phyloP scores from a whole-genome alignment of 2,797 vertebrate species.

The Pagetopsis macropterus region DNA sequence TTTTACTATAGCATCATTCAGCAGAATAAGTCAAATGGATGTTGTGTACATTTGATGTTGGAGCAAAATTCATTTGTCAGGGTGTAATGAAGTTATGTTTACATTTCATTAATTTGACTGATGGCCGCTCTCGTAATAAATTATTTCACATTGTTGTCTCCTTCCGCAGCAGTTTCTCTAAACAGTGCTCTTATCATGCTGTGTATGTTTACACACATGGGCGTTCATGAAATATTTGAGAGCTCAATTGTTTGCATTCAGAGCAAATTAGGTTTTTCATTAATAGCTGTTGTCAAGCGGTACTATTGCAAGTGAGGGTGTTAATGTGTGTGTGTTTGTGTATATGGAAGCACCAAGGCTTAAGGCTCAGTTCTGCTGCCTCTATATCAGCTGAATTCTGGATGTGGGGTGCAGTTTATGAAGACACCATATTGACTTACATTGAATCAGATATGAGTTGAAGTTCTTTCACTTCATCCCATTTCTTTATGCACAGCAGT shows the following conservation, averaged over 20 bases:
- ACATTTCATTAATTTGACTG: constrained; percentile 65
- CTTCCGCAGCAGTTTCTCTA: constrained; percentile 36
- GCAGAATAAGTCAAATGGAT: constrained; percentile 21
- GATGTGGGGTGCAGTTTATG: constrained; percentile 45
- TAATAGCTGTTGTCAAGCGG: constrained; percentile 75
- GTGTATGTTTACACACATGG: constrained; percentile 71
- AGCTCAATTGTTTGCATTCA: constrained; percentile 76
- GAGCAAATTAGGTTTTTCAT: constrained; percentile 75
- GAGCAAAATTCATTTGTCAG: constrained; percentile 43
- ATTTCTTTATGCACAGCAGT: constrained; percentile 6
- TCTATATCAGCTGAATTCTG: constrained; percentile 60
- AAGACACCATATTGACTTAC: constrained; percentile 45
- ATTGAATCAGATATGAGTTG: constrained; percentile 38
- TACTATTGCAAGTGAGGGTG: constrained; percentile 39
- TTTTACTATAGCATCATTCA: constrained; percentile 27
- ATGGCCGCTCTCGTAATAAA: constrained; percentile 60
- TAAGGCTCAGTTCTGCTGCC: constrained; percentile 52
- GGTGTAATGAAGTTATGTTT: constrained; percentile 66
- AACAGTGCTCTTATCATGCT: constrained; percentile 67
- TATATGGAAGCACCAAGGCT: constrained; percentile 42
- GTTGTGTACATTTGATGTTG: constrained; percentile 49
- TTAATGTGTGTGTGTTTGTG: constrained; percentile 20
- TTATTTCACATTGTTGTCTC: constrained; percentile 61
- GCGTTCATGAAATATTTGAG: constrained; percentile 70
- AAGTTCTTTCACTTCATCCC: neutral